Evolutionary conservation across 1,140 invertebrate genomes (phyloP), one percentile per base, ranked within the genome.

Genomic region (Gonatopus flavifemur): DNA sequence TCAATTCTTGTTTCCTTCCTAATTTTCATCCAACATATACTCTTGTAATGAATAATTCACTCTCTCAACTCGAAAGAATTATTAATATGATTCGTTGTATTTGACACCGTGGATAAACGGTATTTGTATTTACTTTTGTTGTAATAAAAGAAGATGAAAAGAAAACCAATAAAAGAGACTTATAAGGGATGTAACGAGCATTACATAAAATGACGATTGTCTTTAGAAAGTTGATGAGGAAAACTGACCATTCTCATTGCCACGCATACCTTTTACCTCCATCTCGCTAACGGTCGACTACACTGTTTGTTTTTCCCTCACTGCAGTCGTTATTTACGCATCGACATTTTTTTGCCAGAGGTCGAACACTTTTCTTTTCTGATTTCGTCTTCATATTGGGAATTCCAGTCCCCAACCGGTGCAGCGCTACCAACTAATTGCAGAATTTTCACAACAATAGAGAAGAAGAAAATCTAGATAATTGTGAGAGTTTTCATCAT

Each of bases 71-170:
- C n/a, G n/a, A n/a, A n/a, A n/a, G n/a, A n/a, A n/a, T n/a, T n/a
- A n/a, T n/a, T n/a, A n/a, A 31, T 12, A 30, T 18, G 13, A 12
- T 47, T 57, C 55, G 49, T 44, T 57, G 25, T 51, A 28, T n/a
- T n/a, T n/a, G n/a, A n/a, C n/a, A n/a, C n/a, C n/a, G n/a, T n/a
- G n/a, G n/a, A n/a, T 46, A 36, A 19, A 15, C 32, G 16, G 49
- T 57, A 65, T 70, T 69, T 70, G 69, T 72, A 72, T 72, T 72
- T 69, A 72, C 66, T 58, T 74, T 73, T 73, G 68, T 75, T 72
- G 66, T 72, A 66, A 66, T 64, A 66, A 66, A 61, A 59, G 55
- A 45, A 55, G 50, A 65, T 52, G 51, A 62, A 57, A 43, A 30
- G 41, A 31, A 30, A 43, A 28, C 2, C 12, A 12, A 2, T 13